Evolutionary conservation across 2,888 invertebrate species (phyloP), one percentile per base, ranked within the genome.

Genomic region (Peribatodes rhomboidaria): DNA sequence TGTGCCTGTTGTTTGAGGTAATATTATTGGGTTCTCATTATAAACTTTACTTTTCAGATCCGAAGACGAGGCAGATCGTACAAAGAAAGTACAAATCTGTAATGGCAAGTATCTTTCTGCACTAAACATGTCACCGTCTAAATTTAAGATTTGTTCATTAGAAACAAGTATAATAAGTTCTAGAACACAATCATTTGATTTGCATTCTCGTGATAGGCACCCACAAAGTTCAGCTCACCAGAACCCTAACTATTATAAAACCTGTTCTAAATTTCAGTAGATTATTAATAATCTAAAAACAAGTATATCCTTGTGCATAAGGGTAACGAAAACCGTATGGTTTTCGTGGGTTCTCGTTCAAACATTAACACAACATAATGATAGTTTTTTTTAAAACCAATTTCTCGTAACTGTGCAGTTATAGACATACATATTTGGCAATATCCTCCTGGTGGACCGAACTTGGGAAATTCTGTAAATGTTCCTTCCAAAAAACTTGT

Each of bases 21-120:
- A 11, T 10, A 11, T 18, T 31, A 49, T 16, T 49, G 8, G 9
- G 7, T 49, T 49, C 31, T 31, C 4, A 39, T 22, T 7, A 14
- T 11, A n/a, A 39, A 4, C 8, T 27, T 44, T 46, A 13, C 10
- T 70, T 96, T 96, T 65, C 95, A 99, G 99, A 99, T 96, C 98
- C 99, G 73, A 99, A 99, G 94, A 98, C 98, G 77, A 95, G 98
- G 84, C 98, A 99, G 94, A 96, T 99, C 78, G 97, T 98, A 83
- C 98, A 99, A 92, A 95, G 99, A 86, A 98, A 97, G 94, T 99
- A 99, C 94, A 98, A 98, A 94, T 99, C 99, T 58, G 96, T 97
- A 79, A 98, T 99, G 99, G 99, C 98, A 94, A 96, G 98, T 94
- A 69, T 54, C 11, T 6, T 22, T 13, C 16, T 56, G 33, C 65